Conservation (phyloP, 2,888 invertebrate genomes). For the Lasioglossum vierecki region DNA sequence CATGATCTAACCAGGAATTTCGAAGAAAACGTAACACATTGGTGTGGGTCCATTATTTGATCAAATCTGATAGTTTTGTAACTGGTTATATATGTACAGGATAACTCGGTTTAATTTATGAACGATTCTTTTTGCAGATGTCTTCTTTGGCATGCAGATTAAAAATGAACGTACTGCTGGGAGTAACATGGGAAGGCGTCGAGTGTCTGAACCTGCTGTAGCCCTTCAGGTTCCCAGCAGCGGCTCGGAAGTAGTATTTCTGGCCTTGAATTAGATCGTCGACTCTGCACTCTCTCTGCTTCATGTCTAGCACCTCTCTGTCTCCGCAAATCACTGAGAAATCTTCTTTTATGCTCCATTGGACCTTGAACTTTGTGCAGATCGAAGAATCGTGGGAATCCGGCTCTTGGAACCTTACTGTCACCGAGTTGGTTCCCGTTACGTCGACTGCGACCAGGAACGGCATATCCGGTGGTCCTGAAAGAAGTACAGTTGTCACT, state of each 20-base stretch:
- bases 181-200: constrained; percentile 93
- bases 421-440: constrained; percentile 88
- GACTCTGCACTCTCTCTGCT: constrained; percentile 87
- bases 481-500: neutral
- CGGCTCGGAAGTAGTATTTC: constrained; percentile 94
- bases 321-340: constrained; percentile 93
- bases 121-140: neutral
- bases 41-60: neutral
- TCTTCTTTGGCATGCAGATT: neutral
- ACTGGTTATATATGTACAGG: neutral
- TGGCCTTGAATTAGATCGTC: constrained; percentile 93
- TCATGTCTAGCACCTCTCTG: constrained; percentile 90
- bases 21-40: neutral
- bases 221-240: constrained; percentile 97
- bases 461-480: constrained; percentile 92
- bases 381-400: constrained; percentile 90
- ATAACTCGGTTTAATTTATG: neutral
- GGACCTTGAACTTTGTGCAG: constrained; percentile 97
- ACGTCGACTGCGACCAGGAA: constrained; percentile 91
- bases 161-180: constrained; percentile 90
- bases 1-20: neutral
- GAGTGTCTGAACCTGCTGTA: constrained; percentile 92
- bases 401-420: constrained; percentile 89
- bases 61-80: neutral
- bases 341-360: constrained; percentile 95